Conservation (phyloP, 1,140 invertebrate genomes). For the Caenorhabditis brenneri region DNA sequence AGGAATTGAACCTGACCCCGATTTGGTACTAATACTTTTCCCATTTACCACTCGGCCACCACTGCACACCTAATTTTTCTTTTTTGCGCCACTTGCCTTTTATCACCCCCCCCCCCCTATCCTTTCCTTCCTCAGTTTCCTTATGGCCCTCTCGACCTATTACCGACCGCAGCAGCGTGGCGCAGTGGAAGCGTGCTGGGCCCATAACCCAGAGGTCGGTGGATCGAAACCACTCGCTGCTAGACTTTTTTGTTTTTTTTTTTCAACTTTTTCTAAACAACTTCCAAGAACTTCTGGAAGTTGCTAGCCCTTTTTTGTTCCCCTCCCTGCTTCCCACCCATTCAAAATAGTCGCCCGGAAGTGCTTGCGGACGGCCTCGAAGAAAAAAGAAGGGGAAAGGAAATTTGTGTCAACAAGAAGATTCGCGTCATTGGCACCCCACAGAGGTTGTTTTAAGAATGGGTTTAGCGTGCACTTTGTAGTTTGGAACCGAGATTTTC, state of each 20-base stretch:
- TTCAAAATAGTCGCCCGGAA: constrained; percentile 4
- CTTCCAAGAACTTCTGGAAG: background rate
- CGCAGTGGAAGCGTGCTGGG: constrained; percentile 95
- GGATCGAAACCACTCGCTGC: constrained; percentile 78
- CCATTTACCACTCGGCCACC: no score
- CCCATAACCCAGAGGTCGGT: constrained; percentile 95
- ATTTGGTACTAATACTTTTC: no score
- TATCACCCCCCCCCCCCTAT: no score
- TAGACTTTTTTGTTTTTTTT: background rate
- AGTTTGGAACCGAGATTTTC: no score
- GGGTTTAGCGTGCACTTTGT: background rate
- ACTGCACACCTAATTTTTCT: no score
- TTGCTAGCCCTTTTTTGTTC: background rate
- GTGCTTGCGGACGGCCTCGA: background rate
- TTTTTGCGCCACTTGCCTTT: no score
- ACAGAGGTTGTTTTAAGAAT: background rate
- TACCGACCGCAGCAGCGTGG: constrained; percentile 84
- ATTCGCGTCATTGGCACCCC: constrained; percentile 3
- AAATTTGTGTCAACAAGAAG: background rate
- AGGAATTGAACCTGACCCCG: no score
- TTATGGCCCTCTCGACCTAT: no score
- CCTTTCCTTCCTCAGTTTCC: no score
- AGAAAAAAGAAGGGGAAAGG: background rate
- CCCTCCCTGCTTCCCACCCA: background rate
- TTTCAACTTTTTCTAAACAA: background rate